Evolutionary conservation across 2,797 vertebrate genomes (phyloP).

Genomic region (Neostethus bicornis): DNA sequence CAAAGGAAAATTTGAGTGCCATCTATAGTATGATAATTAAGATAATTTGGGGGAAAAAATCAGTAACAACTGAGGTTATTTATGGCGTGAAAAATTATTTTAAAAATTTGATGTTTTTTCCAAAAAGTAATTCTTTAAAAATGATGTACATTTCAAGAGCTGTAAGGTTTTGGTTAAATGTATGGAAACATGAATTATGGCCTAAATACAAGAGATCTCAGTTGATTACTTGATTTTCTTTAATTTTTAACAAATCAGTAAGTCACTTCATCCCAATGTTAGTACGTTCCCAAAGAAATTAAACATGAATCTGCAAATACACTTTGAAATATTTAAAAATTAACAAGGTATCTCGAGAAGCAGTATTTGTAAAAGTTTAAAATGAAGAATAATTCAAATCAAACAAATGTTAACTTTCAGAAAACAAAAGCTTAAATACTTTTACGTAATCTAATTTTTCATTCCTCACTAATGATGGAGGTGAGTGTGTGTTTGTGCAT

Average conservation of each 20-base stretch:
- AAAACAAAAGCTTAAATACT: not conserved
- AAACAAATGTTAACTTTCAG: not conserved
- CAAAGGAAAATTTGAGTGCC: no score
- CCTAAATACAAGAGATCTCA: not conserved
- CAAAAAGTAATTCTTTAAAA: no score
- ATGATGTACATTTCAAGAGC: not conserved
- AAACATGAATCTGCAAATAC: no score
- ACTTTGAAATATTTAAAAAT: not conserved
- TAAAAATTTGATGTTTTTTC: no score
- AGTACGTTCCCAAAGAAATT: not conserved
- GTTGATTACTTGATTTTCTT: not conserved
- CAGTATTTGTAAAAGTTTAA: no score
- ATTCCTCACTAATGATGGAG: conserved; percentile 22
- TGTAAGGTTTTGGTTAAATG: not conserved
- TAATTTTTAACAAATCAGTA: no score
- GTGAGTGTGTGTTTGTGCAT: conserved; percentile 19
- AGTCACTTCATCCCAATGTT: no score
- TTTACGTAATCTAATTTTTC: conserved; percentile 20
- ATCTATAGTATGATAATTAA: no score
- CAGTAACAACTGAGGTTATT: no score
- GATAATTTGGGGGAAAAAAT: no score
- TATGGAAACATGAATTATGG: conserved; percentile 10
- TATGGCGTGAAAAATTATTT: no score
- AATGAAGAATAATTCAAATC: not conserved
- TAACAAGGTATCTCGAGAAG: not conserved